Evolutionary conservation across 2,888 invertebrate species (phyloP).

Genomic region (Clepsis dumicolana): DNA sequence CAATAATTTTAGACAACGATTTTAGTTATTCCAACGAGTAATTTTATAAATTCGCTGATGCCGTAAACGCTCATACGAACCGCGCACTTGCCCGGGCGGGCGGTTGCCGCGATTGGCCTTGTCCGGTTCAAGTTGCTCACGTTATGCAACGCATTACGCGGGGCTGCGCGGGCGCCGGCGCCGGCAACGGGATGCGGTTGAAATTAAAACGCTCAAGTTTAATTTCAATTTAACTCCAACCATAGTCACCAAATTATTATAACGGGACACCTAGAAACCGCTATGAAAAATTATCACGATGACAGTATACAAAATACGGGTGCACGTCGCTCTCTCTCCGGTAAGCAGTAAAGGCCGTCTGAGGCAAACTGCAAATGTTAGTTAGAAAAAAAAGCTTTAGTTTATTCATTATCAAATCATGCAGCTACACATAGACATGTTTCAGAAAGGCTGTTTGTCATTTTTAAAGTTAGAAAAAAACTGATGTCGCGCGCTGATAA

Average conservation of each 20-base stretch:
- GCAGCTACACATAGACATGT: no score
- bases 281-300: slow-evolving; percentile 6
- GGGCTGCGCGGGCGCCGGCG: slow-evolving; percentile 44
- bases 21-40: not conserved
- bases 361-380: no score
- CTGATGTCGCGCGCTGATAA: not conserved
- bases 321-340: no score
- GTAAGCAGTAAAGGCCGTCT: no score
- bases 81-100: slow-evolving; percentile 47
- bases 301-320: not conserved
- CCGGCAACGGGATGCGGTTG: slow-evolving; percentile 62
- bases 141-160: slow-evolving; percentile 70
- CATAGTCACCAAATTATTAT: slow-evolving; percentile 1
- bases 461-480: not conserved
- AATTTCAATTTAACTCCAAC: slow-evolving; percentile 9
- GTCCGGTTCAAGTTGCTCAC: slow-evolving; percentile 65
- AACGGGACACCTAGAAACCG: slow-evolving; percentile 8
- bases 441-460: not conserved
- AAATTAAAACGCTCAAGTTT: slow-evolving; percentile 47
- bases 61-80: not conserved
- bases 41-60: not conserved
- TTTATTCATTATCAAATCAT: no score
- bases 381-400: no score
- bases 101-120: slow-evolving; percentile 48
- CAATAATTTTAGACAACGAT: not conserved